Evolutionary conservation across 2,888 invertebrate species (phyloP), one percentile per base, ranked within the genome.

Genomic region (Galerucella nymphaeae): DNA sequence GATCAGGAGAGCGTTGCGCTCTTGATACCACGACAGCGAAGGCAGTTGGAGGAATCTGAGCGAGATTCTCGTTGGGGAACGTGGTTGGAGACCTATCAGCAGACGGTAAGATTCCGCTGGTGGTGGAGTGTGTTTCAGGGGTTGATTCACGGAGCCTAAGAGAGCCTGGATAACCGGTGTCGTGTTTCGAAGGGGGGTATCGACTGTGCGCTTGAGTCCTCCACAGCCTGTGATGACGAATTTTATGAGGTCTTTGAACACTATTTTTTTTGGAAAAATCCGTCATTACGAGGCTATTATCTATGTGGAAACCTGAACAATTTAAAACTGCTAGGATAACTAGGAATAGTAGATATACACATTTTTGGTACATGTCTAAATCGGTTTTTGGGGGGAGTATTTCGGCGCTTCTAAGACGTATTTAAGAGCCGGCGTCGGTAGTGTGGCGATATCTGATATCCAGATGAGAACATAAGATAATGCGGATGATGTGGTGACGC

Each of bases 251-350:
- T 10, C 68, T 72, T 65, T 71, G 61, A 20, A 74, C 67, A 75
- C 81, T 80, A 80, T 78, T 80, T 80, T 80, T 83, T 79, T 82
- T 83, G 76, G 82, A 83, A 78, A 84, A 77, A 80, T 84, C 83
- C 77, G 83, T 81, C 85, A 84, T 85, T 74, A 82, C 82, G 75
- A 83, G 77, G 76, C 82, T 85, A 45, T 45, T 45, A 86, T 87
- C 86, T 83, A 85, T 86, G 86, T 85, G 86, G 86, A 86, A 86
- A 84, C 85, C 86, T 78, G 86, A 85, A 85, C 86, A 87, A 85
- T 85, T 85, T 79, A 86, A 83, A 82, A 86, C 81, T 76, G 85
- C 84, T 84, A 86, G 83, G 80, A 86, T 82, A 85, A 86, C 84
- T 84, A 86, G 84, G 80, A 86, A 85, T 83, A 86, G 78, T 83